Base-by-base conservation (phyloP, 2,797 vertebrate genomes). In the Acanthiza pusilla region DNA sequence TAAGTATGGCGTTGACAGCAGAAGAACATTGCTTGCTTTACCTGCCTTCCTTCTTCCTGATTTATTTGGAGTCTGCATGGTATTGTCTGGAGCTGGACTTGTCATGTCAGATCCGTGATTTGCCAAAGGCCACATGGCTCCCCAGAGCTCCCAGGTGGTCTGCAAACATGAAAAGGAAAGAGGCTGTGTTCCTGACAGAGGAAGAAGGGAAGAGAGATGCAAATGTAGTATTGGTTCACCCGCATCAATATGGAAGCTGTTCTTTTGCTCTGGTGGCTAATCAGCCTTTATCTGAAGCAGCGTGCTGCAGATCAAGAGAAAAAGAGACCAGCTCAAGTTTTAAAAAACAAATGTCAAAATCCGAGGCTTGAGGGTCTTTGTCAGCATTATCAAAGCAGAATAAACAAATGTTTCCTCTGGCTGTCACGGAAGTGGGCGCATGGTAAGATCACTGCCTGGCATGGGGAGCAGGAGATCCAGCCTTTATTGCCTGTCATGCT, bases 1-100 rank as follows among this genome's bases (percentile, higher is more conserved):
- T 99, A 98, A 98, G 99, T 98, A 71, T 5, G 4, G 7, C 40
- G 26, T 38, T 83, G 55, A 43, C 66, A 55, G 45, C 55, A 38
- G 42, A 91, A 43, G 3, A 18, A 4, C 32, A 25, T 15, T 32
- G 53, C 53, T 30, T 68, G 53, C 26, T 57, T 80, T 38, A 70
- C 48, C 21, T 95, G 68, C 71, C 36, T 79, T 36, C 57, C 32
- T 51, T 66, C 85, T 80, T 63, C 57, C 60, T 62, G 13, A 25
- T 34, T 36, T 75, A n/a, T 68, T 71, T 61, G 58, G 19, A 86
- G 63, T 70, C 58, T 55, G 73, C 71, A 50, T 73, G 34, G 73
- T 45, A 36, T 9, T 88, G 30, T 62, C 43, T 78, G 32, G 66
- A 68, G 43, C 71, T 60, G 29, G 16, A 20, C 73, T 34, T 79